Evolutionary conservation across 2,888 invertebrate species (phyloP).

Genomic region (Diloba caeruleocephala): DNA sequence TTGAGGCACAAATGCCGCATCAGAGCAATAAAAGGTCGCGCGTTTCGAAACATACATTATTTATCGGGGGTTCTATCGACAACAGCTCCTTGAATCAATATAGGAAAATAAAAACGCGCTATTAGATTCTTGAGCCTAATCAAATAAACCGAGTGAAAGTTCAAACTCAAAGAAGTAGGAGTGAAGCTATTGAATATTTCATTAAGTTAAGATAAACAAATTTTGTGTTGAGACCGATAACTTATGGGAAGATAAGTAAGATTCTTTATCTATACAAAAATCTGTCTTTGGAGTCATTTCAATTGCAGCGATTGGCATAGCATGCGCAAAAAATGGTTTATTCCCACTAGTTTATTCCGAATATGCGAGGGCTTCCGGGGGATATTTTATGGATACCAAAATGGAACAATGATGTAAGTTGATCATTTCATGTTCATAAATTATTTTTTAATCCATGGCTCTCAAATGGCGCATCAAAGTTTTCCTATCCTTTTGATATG

Average conservation of each 20-base stretch:
- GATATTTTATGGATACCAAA: too few species aligned
- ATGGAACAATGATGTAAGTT: too few species aligned
- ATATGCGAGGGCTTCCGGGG: too few species aligned
- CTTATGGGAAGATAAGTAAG: background rate
- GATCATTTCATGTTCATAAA: too few species aligned
- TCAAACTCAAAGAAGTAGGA: constrained; percentile 69
- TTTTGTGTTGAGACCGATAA: constrained; percentile 21
- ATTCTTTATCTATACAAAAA: too few species aligned
- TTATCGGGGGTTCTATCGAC: constrained; percentile 61
- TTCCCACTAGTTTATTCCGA: too few species aligned
- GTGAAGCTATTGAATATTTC: constrained; percentile 68
- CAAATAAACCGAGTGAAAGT: constrained; percentile 71
- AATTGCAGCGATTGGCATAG: too few species aligned
- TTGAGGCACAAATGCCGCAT: constrained; percentile 34
- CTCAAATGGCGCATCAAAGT: too few species aligned
- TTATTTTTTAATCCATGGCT: too few species aligned
- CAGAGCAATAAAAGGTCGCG: constrained; percentile 59
- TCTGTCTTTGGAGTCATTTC: too few species aligned
- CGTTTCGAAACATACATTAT: constrained; percentile 65
- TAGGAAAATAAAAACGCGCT: constrained; percentile 58
- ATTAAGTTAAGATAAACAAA: constrained; percentile 63
- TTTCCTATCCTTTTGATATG: too few species aligned
- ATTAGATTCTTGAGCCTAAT: constrained; percentile 67
- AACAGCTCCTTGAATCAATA: constrained; percentile 66
- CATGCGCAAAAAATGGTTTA: too few species aligned